A percentile compares a stretch with the other conserved stretches of the same genome.
Conservation (phyloP, 2,113 vertebrate genomes). For the Gobius niger region DNA sequence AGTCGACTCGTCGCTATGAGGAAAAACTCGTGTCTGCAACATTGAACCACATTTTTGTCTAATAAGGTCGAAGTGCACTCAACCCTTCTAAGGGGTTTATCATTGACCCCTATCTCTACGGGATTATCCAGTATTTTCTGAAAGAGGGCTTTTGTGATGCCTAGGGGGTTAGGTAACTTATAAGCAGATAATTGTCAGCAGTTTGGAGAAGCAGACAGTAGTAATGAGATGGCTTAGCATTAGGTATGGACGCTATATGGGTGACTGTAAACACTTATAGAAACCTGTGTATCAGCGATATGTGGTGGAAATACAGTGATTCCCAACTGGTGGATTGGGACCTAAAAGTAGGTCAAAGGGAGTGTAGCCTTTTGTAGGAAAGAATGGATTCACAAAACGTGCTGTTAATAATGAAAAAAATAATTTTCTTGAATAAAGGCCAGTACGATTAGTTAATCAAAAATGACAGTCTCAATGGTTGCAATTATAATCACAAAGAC, state of each 20-base stretch:
- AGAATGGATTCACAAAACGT: no score
- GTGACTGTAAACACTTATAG: background rate
- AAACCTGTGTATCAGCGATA: background rate
- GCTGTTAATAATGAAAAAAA: no score
- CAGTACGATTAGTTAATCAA: no score
- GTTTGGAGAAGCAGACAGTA: constrained; percentile 1
- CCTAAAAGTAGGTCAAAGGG: background rate
- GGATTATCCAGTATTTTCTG: background rate
- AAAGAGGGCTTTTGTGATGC: background rate
- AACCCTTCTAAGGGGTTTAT: background rate
- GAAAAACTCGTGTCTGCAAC: no score
- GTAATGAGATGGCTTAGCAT: constrained; percentile 4
- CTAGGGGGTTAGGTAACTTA: background rate
- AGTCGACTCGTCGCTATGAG: no score
- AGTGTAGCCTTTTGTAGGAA: no score
- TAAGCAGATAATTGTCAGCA: constrained; percentile 10
- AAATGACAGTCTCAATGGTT: no score
- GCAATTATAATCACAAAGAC: no score
- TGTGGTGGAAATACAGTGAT: background rate
- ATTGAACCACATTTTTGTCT: background rate
- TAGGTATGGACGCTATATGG: constrained; percentile 3
- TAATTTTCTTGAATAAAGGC: no score
- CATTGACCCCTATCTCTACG: background rate
- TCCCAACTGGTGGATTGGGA: background rate
- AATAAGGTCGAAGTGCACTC: background rate